These are phyloP conservation scores for Drosophila ezoana DNA, from an alignment of 2,888 invertebrate genomes.

Conservation along the genomic window DNA sequence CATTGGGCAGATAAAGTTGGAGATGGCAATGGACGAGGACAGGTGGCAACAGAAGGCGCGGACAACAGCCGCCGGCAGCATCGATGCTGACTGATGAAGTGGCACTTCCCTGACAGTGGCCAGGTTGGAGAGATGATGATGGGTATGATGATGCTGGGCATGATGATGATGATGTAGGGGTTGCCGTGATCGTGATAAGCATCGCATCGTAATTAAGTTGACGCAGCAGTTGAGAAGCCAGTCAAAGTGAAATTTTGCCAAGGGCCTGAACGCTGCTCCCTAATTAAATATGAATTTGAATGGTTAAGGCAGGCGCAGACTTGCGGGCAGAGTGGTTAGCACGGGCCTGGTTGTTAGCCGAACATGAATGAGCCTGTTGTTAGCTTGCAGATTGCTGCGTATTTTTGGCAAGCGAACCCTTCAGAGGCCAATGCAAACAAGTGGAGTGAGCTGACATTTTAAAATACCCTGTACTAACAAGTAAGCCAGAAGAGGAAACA, in stretches of 20 bases:
- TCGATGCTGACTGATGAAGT: conserved; percentile 80
- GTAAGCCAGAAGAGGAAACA: neutral
- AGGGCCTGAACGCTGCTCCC: conserved; percentile 29
- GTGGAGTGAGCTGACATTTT: neutral
- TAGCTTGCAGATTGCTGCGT: conserved; percentile 65
- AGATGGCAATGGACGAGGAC: conserved; percentile 36
- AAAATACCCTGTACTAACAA: conserved; percentile 20
- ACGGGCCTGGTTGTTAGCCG: neutral
- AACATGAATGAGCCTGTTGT: conserved; percentile 43
- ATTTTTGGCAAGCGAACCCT: conserved; percentile 22
- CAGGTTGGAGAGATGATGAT: conserved; percentile 10
- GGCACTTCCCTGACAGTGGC: conserved; percentile 58
- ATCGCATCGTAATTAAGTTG: conserved; percentile 72
- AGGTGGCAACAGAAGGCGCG: conserved; percentile 62
- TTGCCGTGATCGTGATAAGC: conserved; percentile 68
- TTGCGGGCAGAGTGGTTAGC: neutral
- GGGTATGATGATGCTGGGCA: neutral
- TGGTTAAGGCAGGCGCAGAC: conserved; percentile 9
- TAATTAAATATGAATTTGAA: conserved; percentile 75
- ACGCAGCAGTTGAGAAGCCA: conserved; percentile 52
- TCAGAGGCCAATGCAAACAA: conserved; percentile 19
- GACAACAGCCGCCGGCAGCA: conserved; percentile 50
- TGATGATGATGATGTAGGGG: conserved; percentile 16
- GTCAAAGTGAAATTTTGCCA: conserved; percentile 48
- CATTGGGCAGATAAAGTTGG: conserved; percentile 28